Percentiles rank a stretch among this genome's conserved stretches.
These are phyloP conservation scores for Numenius phaeopus DNA, from an alignment of 2,797 vertebrate genomes.

Conservation along the genomic window DNA sequence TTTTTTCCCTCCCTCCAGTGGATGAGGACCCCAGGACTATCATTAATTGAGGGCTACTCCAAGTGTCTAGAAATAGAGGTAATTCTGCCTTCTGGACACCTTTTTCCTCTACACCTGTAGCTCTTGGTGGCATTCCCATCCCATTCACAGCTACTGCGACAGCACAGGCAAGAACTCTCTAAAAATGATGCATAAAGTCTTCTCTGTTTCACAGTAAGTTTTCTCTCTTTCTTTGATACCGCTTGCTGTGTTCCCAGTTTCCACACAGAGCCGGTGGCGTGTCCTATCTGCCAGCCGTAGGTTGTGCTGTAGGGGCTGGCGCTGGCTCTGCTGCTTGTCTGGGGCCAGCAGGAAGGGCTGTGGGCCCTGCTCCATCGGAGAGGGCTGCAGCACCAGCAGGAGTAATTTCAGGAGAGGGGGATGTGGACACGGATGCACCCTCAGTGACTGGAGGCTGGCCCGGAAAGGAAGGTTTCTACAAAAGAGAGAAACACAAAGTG, in stretches of 20 bases:
- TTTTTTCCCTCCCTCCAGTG: rapidly evolving
- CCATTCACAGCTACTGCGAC: rapidly evolving
- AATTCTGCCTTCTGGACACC: background rate
- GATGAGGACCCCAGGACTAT: background rate
- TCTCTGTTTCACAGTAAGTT: background rate
- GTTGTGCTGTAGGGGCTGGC: background rate
- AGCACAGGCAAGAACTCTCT: background rate
- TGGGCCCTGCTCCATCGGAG: rapidly evolving
- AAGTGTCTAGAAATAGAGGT: background rate
- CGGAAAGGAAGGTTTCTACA: background rate
- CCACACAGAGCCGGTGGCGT: rapidly evolving
- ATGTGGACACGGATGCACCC: background rate
- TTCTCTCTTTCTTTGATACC: background rate
- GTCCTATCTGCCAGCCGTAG: background rate
- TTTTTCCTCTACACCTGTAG: background rate
- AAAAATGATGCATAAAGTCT: background rate
- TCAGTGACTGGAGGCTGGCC: background rate
- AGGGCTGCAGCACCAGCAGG: background rate
- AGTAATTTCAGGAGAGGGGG: background rate
- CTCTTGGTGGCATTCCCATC: background rate
- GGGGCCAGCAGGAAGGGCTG: rapidly evolving
- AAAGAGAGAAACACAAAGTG: background rate
- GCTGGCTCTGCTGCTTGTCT: rapidly evolving
- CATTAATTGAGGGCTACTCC: background rate
- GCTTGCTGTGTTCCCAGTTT: background rate